These are phyloP conservation scores for Sphenodon punctatus DNA, from an alignment of 2,797 vertebrate genomes.

Conservation along the genomic window DNA sequence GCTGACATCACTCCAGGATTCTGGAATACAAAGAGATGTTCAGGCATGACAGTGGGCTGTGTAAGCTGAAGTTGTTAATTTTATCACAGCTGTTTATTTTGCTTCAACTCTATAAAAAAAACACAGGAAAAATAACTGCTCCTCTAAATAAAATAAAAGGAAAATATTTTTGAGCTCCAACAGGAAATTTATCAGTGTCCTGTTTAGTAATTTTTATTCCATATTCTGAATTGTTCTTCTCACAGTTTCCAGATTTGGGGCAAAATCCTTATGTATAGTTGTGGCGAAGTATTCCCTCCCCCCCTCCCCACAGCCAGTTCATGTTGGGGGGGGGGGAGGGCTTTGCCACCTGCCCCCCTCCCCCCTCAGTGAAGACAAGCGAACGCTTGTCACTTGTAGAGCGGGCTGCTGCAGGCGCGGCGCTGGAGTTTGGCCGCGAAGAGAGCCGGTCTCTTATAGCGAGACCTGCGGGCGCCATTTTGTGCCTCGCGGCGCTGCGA, in stretches of 20 bases:
- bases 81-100: constrained; percentile 39
- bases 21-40: constrained; percentile 42
- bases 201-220: background rate
- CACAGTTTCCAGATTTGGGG: background rate
- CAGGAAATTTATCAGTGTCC: constrained; percentile 35
- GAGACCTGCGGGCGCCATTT: too few relatives aligned
- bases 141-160: constrained; percentile 29
- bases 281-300: background rate
- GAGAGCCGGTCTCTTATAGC: too few relatives aligned
- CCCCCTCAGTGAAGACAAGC: too few relatives aligned
- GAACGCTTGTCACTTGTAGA: too few relatives aligned
- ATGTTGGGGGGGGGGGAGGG: too few relatives aligned
- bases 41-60: constrained; percentile 29
- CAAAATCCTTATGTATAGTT: background rate
- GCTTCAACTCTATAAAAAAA: constrained; percentile 60
- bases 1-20: constrained; percentile 42
- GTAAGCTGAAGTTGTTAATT: constrained; percentile 56
- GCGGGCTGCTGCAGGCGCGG: too few relatives aligned
- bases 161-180: constrained; percentile 8
- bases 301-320: background rate
- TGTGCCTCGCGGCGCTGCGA: too few relatives aligned
- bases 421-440: too few relatives aligned
- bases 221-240: background rate
- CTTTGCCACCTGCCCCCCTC: too few relatives aligned
- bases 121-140: constrained; percentile 47